phyloP scores from a whole-genome alignment of 2,113 vertebrate genomes.

The Heliornis fulica region DNA sequence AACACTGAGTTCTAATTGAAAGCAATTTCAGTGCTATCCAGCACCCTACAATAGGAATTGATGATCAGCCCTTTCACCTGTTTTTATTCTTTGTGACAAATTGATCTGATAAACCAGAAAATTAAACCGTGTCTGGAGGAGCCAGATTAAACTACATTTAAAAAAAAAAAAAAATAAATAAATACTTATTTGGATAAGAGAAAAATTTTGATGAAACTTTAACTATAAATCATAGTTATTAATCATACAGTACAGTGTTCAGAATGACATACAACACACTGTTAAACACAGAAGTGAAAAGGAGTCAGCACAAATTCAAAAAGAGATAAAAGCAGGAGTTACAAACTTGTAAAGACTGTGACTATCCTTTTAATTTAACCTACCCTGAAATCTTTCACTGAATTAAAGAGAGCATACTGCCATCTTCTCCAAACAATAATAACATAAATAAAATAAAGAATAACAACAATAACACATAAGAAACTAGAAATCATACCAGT shows the following conservation, averaged over 20 bases:
- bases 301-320: not conserved
- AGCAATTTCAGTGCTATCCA: slow-evolving; percentile 54
- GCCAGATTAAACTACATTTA: slow-evolving; percentile 29
- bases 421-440: not conserved
- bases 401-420: not conserved
- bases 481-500: not conserved
- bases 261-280: not conserved
- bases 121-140: slow-evolving; percentile 66
- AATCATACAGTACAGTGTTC: slow-evolving; percentile 34
- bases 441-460: not conserved
- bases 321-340: not conserved
- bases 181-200: slow-evolving; percentile 43
- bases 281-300: not conserved
- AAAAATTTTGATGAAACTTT: slow-evolving; percentile 59
- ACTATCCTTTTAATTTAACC: not conserved
- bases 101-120: slow-evolving; percentile 69
- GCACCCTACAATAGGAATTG: slow-evolving; percentile 54
- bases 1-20: slow-evolving; percentile 56
- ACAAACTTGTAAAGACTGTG: not conserved
- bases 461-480: not conserved
- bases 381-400: not conserved
- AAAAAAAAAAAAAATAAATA: slow-evolving; percentile 18
- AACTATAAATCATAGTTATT: slow-evolving; percentile 18
- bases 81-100: slow-evolving; percentile 55
- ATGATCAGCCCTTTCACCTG: slow-evolving; percentile 67